Evolutionary conservation across 2,113 vertebrate species (phyloP), one percentile per base, ranked within the genome.

Genomic region (Corydoras sp.): DNA sequence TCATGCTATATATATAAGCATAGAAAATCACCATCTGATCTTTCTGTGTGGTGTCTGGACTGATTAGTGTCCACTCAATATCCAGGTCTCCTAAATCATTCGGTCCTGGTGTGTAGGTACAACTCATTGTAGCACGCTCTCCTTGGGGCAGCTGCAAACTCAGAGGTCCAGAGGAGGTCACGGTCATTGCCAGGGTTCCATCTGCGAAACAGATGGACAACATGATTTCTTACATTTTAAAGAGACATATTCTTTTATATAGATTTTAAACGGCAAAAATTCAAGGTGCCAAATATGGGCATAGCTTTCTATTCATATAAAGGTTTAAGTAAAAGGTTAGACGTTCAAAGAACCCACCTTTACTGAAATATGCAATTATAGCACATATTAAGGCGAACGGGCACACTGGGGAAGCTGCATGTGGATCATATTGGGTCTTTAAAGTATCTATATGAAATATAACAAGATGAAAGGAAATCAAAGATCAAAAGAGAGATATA

Each of bases 51-150:
- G 85, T 86, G 64, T 95, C 93, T 0, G 91, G 89, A 13, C 88
- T 91, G 86, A 95, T 74, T 71, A 90, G 80, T 53, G 86, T 91
- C 93, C 95, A 96, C 62, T 95, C 95, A 3, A 94, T 93, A 79
- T 94, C 85, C 5, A 88, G 87, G 5, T 90, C 89, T 10, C 94
- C 94, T 0, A 80, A 82, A 72, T 94, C 93, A 3, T 74, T 77
- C 0, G 89, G 85, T 51, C 88, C 89, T 0, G 85, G 76, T 1
- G 83, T 76, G 69, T 92, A 97, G 14, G 83, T 90, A 65, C 94
- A 97, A 29, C 84, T 89, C 82, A 97, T 68, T 4, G 81, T 90
- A 69, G 88, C 90, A 0, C 79, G 85, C 43, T 93, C 90, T 0
- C 93, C 93, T 79, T 89, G 86, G 0, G 93, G 91, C 76, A 85